These are phyloP conservation scores for Alviniconcha strummeri DNA, from an alignment of 2,888 invertebrate genomes.

Conservation along the genomic window DNA sequence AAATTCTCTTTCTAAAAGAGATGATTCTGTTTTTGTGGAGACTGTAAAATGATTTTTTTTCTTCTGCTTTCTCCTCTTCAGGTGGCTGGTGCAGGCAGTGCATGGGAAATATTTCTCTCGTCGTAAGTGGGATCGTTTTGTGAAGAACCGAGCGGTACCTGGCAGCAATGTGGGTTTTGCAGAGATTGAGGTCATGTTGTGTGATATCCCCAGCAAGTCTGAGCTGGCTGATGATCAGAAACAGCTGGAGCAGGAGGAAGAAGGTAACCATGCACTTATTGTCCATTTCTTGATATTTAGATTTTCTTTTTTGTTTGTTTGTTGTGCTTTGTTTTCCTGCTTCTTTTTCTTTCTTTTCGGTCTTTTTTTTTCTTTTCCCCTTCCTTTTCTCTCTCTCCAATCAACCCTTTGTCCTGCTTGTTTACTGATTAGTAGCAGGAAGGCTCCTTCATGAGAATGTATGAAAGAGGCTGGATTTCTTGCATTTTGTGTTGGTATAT, in stretches of 20 bases:
- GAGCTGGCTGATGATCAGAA: constrained; percentile 56
- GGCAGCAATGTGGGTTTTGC: constrained; percentile 64
- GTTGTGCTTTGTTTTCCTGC: background rate
- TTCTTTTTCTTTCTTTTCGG: no score
- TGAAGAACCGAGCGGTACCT: constrained; percentile 62
- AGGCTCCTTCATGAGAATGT: no score
- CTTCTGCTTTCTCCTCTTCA: constrained; percentile 35
- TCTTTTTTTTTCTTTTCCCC: no score
- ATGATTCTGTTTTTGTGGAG: no score
- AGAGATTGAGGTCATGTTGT: constrained; percentile 70
- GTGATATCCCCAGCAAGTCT: constrained; percentile 64
- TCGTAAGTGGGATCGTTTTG: constrained; percentile 64
- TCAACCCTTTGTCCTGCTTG: no score
- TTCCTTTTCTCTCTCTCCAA: no score
- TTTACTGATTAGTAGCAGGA: no score
- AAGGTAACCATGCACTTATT: constrained; percentile 45
- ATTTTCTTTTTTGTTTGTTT: background rate
- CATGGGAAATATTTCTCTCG: constrained; percentile 68
- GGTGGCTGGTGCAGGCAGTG: constrained; percentile 68
- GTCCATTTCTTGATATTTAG: background rate
- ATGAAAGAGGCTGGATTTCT: no score
- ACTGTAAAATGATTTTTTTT: no score
- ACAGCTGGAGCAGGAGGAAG: constrained; percentile 55
- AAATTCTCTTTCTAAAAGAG: no score
- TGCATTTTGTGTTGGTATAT: no score